Conservation (phyloP, 1,140 invertebrate genomes). For the Helicoverpa zea region DNA sequence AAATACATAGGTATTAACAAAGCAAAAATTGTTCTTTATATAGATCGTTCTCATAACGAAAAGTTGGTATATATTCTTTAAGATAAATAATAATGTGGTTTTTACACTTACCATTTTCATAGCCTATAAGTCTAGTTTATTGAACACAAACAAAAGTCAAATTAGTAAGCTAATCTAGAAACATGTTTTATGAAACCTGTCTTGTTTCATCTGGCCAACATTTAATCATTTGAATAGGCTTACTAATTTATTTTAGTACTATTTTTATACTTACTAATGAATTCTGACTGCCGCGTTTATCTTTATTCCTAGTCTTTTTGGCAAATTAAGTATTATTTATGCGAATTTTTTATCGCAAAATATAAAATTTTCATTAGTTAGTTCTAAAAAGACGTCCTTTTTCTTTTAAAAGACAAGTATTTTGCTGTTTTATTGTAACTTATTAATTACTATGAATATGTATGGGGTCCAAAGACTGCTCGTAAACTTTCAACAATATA, state of each 20-base stretch:
- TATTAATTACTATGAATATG: no score
- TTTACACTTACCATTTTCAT: conserved; percentile 14
- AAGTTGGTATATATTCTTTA: no score
- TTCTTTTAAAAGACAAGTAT: no score
- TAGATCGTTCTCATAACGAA: no score
- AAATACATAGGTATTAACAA: neutral
- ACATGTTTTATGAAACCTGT: conserved; percentile 26
- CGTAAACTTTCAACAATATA: no score
- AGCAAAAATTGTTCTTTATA: neutral
- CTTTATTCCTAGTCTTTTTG: neutral
- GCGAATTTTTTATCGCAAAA: no score
- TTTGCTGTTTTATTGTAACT: no score
- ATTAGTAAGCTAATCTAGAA: conserved; percentile 19
- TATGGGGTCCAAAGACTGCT: no score
- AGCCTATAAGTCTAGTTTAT: conserved; percentile 29
- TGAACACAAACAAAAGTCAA: conserved; percentile 15
- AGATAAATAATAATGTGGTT: neutral
- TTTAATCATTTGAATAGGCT: conserved; percentile 3
- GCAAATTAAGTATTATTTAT: neutral
- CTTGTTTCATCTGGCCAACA: conserved; percentile 5
- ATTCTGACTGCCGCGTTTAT: neutral
- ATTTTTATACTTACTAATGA: neutral
- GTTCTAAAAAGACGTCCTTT: no score
- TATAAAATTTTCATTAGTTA: no score
- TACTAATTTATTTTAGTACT: conserved; percentile 13